A percentile compares a stretch with the other conserved stretches of the same genome.
Conservation (phyloP, 1,140 invertebrate species). For the Bombus waltoni region DNA sequence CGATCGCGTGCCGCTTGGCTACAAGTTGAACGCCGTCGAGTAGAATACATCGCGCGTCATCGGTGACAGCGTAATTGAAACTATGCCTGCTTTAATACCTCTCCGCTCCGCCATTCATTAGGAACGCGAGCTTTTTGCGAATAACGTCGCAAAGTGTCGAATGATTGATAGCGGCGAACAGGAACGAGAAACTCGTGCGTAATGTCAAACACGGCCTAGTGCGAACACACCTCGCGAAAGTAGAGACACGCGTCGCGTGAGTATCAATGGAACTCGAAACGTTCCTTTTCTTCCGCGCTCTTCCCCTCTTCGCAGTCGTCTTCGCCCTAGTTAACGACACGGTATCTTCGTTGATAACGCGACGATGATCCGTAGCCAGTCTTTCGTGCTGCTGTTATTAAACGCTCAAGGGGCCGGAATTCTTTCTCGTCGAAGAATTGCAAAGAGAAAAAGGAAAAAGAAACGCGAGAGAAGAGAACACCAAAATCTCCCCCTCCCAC, state of each 20-base stretch:
- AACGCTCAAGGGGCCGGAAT: neutral
- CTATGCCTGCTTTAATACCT: neutral
- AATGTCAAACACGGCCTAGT: neutral
- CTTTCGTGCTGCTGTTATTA: neutral
- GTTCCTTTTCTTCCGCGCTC: neutral
- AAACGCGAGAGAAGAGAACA: neutral
- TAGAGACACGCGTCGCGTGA: neutral
- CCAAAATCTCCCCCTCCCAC: neutral
- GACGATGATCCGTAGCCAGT: neutral
- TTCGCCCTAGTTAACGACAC: neutral
- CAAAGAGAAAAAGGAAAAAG: too few species aligned
- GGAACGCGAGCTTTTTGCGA: neutral
- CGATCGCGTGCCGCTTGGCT: neutral
- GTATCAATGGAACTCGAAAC: neutral
- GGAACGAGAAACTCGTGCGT: neutral
- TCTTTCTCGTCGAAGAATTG: neutral
- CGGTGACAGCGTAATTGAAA: constrained; percentile 18
- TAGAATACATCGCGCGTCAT: neutral
- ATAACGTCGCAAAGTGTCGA: neutral
- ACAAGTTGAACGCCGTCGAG: neutral
- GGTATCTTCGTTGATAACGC: neutral
- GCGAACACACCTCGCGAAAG: neutral
- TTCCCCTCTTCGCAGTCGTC: neutral
- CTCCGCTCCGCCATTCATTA: neutral
- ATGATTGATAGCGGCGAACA: neutral